phyloP scores from a whole-genome alignment of 92 coral and sea anemone species.

The Epizoanthus ramosus region DNA sequence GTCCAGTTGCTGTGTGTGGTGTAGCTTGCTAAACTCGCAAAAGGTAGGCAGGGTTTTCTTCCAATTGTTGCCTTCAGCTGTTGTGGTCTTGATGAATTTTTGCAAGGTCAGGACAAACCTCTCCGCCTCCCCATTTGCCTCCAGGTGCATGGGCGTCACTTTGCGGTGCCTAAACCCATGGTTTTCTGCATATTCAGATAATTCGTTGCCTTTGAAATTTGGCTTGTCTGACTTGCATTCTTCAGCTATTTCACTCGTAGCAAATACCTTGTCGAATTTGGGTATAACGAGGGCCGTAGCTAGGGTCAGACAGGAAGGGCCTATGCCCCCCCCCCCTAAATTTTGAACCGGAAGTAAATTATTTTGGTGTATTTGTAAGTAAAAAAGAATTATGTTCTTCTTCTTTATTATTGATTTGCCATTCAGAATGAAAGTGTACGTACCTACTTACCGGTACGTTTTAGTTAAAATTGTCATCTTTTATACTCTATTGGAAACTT shows the following conservation, averaged over 20 bases:
- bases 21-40: conserved; percentile 31
- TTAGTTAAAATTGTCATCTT: no score
- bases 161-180: background rate
- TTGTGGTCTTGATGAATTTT: conserved; percentile 3
- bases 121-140: background rate
- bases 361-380: no score
- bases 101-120: conserved; percentile 21
- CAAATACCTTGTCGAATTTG: conserved; percentile 7
- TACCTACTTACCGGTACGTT: no score
- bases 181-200: background rate
- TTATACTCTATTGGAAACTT: no score
- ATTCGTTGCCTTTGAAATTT: background rate
- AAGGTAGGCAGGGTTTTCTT: conserved; percentile 8
- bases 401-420: no score
- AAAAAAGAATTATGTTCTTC: no score
- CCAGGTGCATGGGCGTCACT: background rate
- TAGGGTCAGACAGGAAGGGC: no score
- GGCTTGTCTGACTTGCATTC: background rate
- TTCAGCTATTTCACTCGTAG: background rate
- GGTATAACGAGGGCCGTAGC: background rate
- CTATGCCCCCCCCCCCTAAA: no score
- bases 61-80: conserved; percentile 17
- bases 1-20: conserved; percentile 28
- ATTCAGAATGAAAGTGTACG: no score
- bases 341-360: no score